Conservation (phyloP, 1,140 invertebrate genomes). For the Saccostrea glomerata region DNA sequence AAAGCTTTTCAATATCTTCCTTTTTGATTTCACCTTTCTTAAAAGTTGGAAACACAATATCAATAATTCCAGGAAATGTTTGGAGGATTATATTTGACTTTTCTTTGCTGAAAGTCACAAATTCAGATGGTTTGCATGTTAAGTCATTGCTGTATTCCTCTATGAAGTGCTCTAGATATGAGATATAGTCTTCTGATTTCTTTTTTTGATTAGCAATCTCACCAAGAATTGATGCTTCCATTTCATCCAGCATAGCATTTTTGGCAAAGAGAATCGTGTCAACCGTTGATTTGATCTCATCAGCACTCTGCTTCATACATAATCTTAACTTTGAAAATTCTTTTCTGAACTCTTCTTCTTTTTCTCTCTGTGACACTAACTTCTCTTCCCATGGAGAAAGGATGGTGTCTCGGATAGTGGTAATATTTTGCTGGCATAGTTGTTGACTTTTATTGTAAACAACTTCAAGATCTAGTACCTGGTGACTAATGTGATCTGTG, state of each 20-base stretch:
- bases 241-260: not conserved
- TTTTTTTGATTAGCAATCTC: not conserved
- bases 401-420: not conserved
- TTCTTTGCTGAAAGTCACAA: too few relatives aligned
- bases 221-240: not conserved
- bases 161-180: not conserved
- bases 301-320: not conserved
- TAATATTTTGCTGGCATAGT: not conserved
- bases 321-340: not conserved
- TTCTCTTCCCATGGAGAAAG: not conserved
- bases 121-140: too few relatives aligned
- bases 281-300: too few relatives aligned
- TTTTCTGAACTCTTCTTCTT: not conserved
- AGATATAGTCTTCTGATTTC: not conserved
- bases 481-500: too few relatives aligned
- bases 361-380: not conserved
- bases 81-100: too few relatives aligned
- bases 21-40: too few relatives aligned
- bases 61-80: too few relatives aligned
- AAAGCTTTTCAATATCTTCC: too few relatives aligned
- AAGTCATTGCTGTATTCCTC: too few relatives aligned
- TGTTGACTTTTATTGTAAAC: not conserved
- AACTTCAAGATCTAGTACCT: not conserved
- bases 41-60: too few relatives aligned
- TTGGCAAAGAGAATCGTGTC: not conserved